Base-by-base conservation (phyloP, 2,797 vertebrate species). In the Tenualosa thibaudeaui region DNA sequence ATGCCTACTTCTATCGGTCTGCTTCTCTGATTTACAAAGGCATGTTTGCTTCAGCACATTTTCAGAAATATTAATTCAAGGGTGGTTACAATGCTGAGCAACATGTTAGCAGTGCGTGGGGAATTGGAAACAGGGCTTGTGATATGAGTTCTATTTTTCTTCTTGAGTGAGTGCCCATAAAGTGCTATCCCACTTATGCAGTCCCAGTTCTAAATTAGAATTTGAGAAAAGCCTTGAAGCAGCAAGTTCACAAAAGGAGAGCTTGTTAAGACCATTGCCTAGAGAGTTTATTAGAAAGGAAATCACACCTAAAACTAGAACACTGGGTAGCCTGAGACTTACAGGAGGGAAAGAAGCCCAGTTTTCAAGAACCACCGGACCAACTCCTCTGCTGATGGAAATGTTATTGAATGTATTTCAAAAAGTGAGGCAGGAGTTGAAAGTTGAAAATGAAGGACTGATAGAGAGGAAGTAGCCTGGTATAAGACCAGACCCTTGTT, bases 301-400 rank as follows among this genome's bases (percentile, higher is more conserved):
- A 85, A 53, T 68, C 68, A 81, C 12, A 51, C 60, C 56, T 40
- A 82, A 40, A 71, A 53, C 81, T 43, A 24, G 58, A 82, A 43
- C 81, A 82, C 81, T 7, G 71, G 24, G 83, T 53, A 54, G 68
- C 19, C 84, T 85, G 84, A 31, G 84, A 31, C 56, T 71, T 12
- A 12, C 13, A 37, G 31, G 24, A 24, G n/a, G 24, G 26, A 78
- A n/a, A 43, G 26, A 85, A 82, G 81, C 81, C 84, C n/a, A 82
- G 56, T 82, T 82, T 81, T 12, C 43, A 17, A 51, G 58, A 31
- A 53, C 3, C 19, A 53, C 37, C n/a, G 65, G 50, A 82, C 37
- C 56, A 50, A 50, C 22, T 62, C 37, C 46, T 56, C 53, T 54
- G 31, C 43, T 54, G 50, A 81, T 26, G 60, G n/a, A 40, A 62